Evolutionary conservation across 2,113 vertebrate genomes (phyloP).

Genomic region (Gracilinanus agilis): DNA sequence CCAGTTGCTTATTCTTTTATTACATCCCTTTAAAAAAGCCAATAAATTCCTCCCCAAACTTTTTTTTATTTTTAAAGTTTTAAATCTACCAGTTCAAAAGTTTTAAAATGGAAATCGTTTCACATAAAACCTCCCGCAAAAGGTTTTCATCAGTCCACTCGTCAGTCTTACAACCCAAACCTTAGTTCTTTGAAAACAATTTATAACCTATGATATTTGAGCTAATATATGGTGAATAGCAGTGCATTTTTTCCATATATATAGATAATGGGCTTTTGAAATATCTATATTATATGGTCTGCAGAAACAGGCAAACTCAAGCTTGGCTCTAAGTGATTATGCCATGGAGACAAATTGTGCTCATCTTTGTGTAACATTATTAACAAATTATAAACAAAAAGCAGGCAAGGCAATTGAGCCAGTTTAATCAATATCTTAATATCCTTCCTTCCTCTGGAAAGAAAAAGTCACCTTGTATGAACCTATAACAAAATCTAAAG

Average conservation of each 20-base stretch:
- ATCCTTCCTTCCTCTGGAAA: constrained; percentile 14
- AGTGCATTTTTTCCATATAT: not conserved
- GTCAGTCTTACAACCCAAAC: constrained; percentile 4
- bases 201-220: not conserved
- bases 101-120: constrained; percentile 51
- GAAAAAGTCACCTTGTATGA: not conserved
- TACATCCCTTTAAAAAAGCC: not conserved
- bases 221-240: not conserved
- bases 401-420: constrained; percentile 19
- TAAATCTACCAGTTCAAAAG: constrained; percentile 21
- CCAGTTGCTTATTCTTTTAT: not conserved
- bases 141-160: constrained; percentile 6
- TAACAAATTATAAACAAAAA: constrained; percentile 22
- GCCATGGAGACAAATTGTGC: not conserved
- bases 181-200: constrained; percentile 40
- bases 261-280: constrained; percentile 23
- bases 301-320: constrained; percentile 19
- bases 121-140: not conserved
- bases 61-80: not conserved
- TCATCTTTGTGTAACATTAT: not conserved
- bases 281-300: not conserved
- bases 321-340: not conserved
- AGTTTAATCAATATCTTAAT: constrained; percentile 6
- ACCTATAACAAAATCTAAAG: not conserved
- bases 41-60: not conserved